These are phyloP conservation scores for Muricea muricata DNA, from an alignment of 92 coral and sea anemone species.

Conservation along the genomic window DNA sequence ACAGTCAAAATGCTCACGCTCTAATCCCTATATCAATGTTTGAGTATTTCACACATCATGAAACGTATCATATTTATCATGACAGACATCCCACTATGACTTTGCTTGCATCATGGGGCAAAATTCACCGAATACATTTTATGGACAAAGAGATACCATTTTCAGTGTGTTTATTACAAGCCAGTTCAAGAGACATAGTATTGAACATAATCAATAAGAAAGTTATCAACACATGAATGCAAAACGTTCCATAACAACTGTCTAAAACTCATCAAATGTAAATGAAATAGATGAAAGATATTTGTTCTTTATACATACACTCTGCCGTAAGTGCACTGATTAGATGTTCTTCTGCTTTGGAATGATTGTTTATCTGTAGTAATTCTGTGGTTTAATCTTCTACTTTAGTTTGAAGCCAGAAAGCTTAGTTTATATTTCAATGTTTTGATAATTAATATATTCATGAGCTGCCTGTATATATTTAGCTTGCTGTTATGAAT, in stretches of 20 bases:
- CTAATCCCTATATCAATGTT: neutral
- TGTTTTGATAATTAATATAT: conserved; percentile 39
- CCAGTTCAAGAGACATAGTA: no score
- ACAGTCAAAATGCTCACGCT: neutral
- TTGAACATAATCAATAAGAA: neutral
- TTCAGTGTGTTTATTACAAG: no score
- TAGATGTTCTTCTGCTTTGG: neutral
- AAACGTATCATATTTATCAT: neutral
- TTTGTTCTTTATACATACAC: neutral
- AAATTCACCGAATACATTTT: neutral
- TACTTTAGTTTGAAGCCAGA: neutral
- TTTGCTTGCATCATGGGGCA: no score
- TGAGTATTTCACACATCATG: neutral
- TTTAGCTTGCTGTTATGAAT: conserved; percentile 20
- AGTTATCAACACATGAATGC: neutral
- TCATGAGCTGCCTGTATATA: neutral
- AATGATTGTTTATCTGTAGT: neutral
- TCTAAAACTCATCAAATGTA: neutral
- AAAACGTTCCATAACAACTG: neutral
- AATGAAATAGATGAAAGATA: neutral
- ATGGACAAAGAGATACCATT: neutral
- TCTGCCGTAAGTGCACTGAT: neutral
- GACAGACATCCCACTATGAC: neutral
- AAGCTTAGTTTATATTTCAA: conserved; percentile 33
- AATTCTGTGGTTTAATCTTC: conserved; percentile 26